phyloP scores from a whole-genome alignment of 2,888 invertebrate genomes.

The Papilio protenor region DNA sequence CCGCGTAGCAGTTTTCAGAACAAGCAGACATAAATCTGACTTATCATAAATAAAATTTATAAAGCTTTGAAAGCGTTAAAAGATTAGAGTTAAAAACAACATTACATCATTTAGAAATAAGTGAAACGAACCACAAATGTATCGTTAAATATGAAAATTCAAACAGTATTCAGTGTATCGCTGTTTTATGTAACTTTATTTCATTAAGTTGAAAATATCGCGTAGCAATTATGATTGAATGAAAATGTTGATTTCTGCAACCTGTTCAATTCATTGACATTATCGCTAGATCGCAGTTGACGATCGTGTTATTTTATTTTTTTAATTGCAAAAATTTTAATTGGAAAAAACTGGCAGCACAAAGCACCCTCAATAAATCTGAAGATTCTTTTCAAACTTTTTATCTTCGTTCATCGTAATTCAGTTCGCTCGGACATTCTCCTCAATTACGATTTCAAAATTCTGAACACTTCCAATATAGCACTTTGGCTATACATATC shows the following conservation, averaged over 20 bases:
- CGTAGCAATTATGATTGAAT: background rate
- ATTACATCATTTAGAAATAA: slow-evolving; percentile 16
- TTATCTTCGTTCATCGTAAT: slow-evolving; percentile 19
- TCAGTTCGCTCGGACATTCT: slow-evolving; percentile 13
- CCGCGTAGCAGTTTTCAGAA: slow-evolving; percentile 56
- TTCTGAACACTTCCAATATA: slow-evolving; percentile 2
- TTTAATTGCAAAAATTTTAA: slow-evolving; percentile 17
- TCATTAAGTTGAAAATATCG: background rate
- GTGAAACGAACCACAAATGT: background rate
- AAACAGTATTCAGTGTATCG: background rate
- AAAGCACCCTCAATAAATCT: slow-evolving; percentile 19
- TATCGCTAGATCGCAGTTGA: background rate
- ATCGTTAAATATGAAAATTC: background rate
- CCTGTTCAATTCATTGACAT: background rate
- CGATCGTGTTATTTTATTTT: background rate
- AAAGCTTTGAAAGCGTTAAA: slow-evolving; percentile 26
- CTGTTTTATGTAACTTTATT: background rate
- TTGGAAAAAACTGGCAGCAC: slow-evolving; percentile 16
- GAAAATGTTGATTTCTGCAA: background rate
- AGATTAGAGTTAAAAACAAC: slow-evolving; percentile 34
- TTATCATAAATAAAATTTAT: slow-evolving; percentile 43
- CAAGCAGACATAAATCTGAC: slow-evolving; percentile 51
- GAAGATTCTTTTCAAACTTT: slow-evolving; percentile 18
- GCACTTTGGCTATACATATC: background rate
- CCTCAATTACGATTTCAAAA: slow-evolving; percentile 17